Evolutionary conservation across 2,888 invertebrate species (phyloP).

Genomic region (Eumacrocentrus americanus): DNA sequence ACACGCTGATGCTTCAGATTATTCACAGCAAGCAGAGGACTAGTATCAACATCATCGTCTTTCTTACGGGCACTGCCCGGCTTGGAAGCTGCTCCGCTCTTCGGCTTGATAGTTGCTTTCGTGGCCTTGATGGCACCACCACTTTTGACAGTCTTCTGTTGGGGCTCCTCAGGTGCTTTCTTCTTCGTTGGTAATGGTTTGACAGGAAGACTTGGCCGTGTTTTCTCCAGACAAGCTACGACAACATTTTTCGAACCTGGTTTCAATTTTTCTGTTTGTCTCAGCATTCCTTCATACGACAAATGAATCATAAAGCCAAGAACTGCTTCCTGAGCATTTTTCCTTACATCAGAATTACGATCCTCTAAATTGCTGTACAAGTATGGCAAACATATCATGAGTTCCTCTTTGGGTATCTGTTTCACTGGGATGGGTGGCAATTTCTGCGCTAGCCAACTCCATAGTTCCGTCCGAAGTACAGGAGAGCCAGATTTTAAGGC

Average conservation of each 20-base stretch:
- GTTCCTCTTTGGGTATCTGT: conserved; percentile 81
- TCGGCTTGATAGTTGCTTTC: conserved; percentile 63
- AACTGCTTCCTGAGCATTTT: conserved; percentile 87
- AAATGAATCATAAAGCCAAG: conserved; percentile 92
- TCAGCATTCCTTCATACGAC: conserved; percentile 80
- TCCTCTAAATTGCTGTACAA: conserved; percentile 87
- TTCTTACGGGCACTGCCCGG: conserved; percentile 70
- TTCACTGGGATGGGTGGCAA: conserved; percentile 76
- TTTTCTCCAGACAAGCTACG: conserved; percentile 83
- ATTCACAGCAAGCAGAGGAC: conserved; percentile 74
- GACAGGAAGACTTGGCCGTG: conserved; percentile 80
- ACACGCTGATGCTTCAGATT: conserved; percentile 90
- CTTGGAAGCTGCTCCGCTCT: conserved; percentile 44
- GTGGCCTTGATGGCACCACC: conserved; percentile 63
- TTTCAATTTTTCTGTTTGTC: conserved; percentile 79
- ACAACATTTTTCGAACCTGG: conserved; percentile 79
- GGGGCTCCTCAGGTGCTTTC: conserved; percentile 65
- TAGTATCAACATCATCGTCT: conserved; percentile 81
- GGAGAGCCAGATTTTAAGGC: conserved; percentile 87
- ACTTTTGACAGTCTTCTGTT: conserved; percentile 66
- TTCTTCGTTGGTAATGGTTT: conserved; percentile 75
- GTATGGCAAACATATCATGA: conserved; percentile 76
- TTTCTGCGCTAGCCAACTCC: conserved; percentile 85
- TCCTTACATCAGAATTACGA: conserved; percentile 88
- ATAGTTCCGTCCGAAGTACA: conserved; percentile 77